Evolutionary conservation across 2,797 vertebrate species (phyloP), one percentile per base, ranked within the genome.

Genomic region (Triplophysa bombifrons): DNA sequence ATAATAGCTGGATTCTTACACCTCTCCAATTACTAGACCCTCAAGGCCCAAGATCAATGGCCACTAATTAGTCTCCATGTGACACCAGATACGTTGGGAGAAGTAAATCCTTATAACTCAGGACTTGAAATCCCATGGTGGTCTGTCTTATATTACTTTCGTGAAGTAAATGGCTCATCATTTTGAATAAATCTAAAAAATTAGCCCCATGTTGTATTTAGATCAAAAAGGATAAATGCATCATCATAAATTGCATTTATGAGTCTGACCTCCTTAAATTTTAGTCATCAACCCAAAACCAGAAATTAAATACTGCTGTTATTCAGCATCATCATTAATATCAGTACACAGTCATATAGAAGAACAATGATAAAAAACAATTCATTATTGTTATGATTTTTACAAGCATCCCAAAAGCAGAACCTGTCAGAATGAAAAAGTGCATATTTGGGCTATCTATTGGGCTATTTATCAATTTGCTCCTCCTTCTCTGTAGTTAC

Each of bases 1-100:
- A 82, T 81, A 65, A 80, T 81, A 53, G 46, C 51, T 61, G 72
- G 82, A 65, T 46, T 56, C 38, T 55, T 10, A 16, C 67, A 83
- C 48, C 60, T 79, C 81, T 83, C 67, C 78, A 63, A 44, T 74
- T 25, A 73, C 17, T 22, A 81, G 71, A 75, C 71, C 71, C 34
- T 83, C 85, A 86, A 84, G 82, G 82, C 82, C 72, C 14, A 9
- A 60, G 70, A 68, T 66, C 69, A 70, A 79, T 78, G 34, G 30
- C 55, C 75, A 71, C 74, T 84, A 88, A 85, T 90, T 74, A 90
- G 82, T 84, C 79, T 84, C 88, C 90, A 90, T 88, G 91, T 90
- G 89, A 91, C 86, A 85, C 83, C 85, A 86, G 88, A 86, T 91
- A 68, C 72, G 30, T 38, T 38, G 71, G 20, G 69, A 74, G 72